Evolutionary conservation across 2,113 vertebrate species (phyloP).

Genomic region (Zeus faber): DNA sequence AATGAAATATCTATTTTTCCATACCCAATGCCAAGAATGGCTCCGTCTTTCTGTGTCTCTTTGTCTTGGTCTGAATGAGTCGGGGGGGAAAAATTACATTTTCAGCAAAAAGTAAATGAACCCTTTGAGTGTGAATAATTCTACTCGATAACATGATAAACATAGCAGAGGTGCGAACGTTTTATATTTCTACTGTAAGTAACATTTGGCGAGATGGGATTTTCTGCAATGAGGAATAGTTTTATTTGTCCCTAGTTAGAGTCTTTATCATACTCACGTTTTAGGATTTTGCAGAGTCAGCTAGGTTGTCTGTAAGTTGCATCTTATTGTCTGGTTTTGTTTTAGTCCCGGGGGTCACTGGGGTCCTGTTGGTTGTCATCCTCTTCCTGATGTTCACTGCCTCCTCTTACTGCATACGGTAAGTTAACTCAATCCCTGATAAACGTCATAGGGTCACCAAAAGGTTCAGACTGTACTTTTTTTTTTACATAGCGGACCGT

Average conservation of each 20-base stretch:
- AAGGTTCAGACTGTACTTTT: background rate
- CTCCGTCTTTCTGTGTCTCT: background rate
- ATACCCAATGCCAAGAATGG: too few relatives aligned
- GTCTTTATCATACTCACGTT: too few relatives aligned
- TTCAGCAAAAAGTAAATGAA: too few relatives aligned
- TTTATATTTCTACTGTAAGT: too few relatives aligned
- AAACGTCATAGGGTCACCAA: background rate
- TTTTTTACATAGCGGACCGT: background rate
- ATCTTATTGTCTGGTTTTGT: constrained; percentile 19
- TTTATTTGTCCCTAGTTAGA: too few relatives aligned
- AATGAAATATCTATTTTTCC: background rate
- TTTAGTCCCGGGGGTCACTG: constrained; percentile 91
- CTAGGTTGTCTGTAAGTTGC: constrained; percentile 8
- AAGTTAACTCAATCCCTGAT: constrained; percentile 26
- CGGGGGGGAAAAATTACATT: too few relatives aligned
- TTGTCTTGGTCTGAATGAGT: background rate
- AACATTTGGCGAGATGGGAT: too few relatives aligned
- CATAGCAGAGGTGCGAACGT: too few relatives aligned
- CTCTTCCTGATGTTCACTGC: constrained; percentile 94
- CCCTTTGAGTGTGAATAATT: too few relatives aligned
- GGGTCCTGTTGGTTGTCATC: constrained; percentile 88
- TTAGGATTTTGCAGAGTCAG: too few relatives aligned
- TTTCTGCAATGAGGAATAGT: too few relatives aligned
- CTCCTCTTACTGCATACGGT: constrained; percentile 91
- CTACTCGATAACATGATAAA: too few relatives aligned